A percentile compares a stretch with the other conserved stretches of the same genome.
Conservation (phyloP, 2,888 invertebrate genomes). For the Pseudoips prasinana region DNA sequence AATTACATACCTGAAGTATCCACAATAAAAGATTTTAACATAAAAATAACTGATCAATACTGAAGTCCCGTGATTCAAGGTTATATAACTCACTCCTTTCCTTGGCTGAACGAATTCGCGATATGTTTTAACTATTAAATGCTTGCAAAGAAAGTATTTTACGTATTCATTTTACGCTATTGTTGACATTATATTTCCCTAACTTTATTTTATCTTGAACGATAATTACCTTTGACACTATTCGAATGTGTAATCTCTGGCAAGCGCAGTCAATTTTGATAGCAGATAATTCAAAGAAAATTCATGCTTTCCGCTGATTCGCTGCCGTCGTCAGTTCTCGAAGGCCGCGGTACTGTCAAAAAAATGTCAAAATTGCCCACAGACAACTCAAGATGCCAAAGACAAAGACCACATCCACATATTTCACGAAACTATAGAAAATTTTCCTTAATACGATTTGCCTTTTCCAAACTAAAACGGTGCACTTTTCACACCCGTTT, state of each 20-base stretch:
- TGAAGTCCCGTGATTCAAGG: constrained; percentile 80
- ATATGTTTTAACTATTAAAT: constrained; percentile 35
- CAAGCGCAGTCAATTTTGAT: constrained; percentile 68
- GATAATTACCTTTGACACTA: constrained; percentile 74
- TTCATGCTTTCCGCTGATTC: constrained; percentile 53
- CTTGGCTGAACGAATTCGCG: constrained; percentile 46
- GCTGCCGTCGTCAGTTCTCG: constrained; percentile 31
- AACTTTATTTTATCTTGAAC: constrained; percentile 37
- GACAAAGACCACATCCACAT: background rate
- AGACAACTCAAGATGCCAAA: too few species aligned
- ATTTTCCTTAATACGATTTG: too few species aligned
- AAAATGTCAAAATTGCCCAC: constrained; percentile 31
- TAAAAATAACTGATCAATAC: constrained; percentile 64
- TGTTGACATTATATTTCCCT: constrained; percentile 20
- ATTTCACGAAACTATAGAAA: too few species aligned
- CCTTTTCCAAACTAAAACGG: too few species aligned
- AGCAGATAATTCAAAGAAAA: constrained; percentile 59
- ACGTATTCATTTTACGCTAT: constrained; percentile 21
- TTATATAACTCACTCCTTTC: constrained; percentile 77
- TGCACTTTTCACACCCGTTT: too few species aligned
- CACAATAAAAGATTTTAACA: constrained; percentile 38
- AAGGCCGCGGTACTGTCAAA: constrained; percentile 16
- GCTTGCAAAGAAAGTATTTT: constrained; percentile 21
- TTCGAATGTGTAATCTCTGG: constrained; percentile 56
- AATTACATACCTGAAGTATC: constrained; percentile 43